phyloP scores from a whole-genome alignment of 2,113 vertebrate genomes.

The Hippopotamus amphibius region DNA sequence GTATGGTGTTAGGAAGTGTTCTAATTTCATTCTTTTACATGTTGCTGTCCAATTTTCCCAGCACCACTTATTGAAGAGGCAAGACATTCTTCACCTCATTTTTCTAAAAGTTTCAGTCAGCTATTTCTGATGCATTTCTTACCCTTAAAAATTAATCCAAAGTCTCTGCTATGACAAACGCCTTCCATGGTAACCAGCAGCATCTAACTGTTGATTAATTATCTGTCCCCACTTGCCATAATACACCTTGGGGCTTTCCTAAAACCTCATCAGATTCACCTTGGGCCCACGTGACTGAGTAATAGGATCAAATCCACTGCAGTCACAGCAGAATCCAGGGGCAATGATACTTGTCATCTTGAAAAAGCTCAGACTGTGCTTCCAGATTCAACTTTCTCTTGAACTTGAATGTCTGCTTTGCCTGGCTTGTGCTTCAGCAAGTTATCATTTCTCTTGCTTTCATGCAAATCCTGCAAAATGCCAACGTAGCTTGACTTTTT shows the following conservation, averaged over 20 bases:
- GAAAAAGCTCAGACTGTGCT: conserved; percentile 25
- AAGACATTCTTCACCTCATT: neutral
- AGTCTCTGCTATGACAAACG: conserved; percentile 7
- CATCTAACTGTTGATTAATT: conserved; percentile 23
- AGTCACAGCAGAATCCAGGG: neutral
- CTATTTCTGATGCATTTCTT: conserved; percentile 45
- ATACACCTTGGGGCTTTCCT: neutral
- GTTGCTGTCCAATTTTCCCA: no score
- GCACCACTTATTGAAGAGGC: no score
- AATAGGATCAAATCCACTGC: neutral
- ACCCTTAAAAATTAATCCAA: conserved; percentile 49
- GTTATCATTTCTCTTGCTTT: conserved; percentile 69
- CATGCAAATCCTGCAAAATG: conserved; percentile 68
- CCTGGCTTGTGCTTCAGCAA: conserved; percentile 55
- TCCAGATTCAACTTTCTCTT: conserved; percentile 53
- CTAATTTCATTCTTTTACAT: no score
- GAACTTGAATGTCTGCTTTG: conserved; percentile 56
- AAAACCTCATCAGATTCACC: neutral
- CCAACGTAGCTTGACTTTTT: conserved; percentile 55
- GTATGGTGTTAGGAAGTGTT: no score
- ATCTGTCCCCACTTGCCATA: neutral
- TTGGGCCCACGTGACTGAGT: neutral
- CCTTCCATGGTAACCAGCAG: neutral
- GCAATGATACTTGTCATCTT: conserved; percentile 38
- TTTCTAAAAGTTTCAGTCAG: conserved; percentile 45